Base-by-base conservation (phyloP, 1,140 invertebrate species). In the Plectus sambesii region DNA sequence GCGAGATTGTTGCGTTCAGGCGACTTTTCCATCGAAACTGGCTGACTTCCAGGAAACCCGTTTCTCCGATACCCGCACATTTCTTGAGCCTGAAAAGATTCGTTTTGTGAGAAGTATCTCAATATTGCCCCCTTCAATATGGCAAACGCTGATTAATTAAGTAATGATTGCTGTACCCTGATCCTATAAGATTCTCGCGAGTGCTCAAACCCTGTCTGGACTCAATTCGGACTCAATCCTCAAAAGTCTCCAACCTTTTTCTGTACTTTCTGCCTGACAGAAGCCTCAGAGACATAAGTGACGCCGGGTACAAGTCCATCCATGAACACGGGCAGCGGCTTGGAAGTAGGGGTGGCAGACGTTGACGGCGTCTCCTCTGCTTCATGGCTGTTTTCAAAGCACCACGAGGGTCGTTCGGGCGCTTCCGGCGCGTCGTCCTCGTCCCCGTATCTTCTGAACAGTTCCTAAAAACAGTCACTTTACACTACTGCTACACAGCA, bases 41-140 rank as follows among this genome's bases (percentile, higher is more conserved):
- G 93, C 66, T 99, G 94, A 40, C 80, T 81, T 2, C 94, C 93
- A 3, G 92, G 90, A 72, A 99, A 98, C 5, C 85, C 87, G 42
- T 74, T 76, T 15, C 78, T 79, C 53, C 37, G 62, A 67, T 24
- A 43, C 30, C 53, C 15, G 30, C 53, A 62, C 2, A 57, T 30
- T 5, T 58, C 47, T 44, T 49, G 52, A 29, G 58, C 42, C 17
- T 55, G 20, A 45, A 48, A 47, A 20, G 35, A 20, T n/a, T n/a
- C n/a, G n/a, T n/a, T n/a, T n/a, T n/a, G n/a, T n/a, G n/a, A n/a
- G n/a, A n/a, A n/a, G n/a, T n/a, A n/a, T n/a, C n/a, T n/a, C n/a
- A n/a, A n/a, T n/a, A n/a, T n/a, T n/a, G n/a, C n/a, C n/a, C n/a
- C n/a, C n/a, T n/a, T n/a, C n/a, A n/a, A n/a, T n/a, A n/a, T n/a